Conservation (phyloP, 1,140 invertebrate species). For the Drosophila carrolli region DNA sequence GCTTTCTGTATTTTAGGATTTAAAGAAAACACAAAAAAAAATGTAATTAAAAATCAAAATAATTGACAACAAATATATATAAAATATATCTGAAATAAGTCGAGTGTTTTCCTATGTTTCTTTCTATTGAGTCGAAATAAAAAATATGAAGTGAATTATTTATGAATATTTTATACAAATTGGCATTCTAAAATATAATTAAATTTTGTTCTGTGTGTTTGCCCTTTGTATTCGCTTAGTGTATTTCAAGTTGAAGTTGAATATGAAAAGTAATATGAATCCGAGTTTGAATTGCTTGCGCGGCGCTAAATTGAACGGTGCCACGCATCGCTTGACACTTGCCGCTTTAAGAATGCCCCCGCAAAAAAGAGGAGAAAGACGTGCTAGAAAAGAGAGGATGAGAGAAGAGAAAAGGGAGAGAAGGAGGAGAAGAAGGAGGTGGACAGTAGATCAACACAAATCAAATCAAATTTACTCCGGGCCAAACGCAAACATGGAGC, state of each 20-base stretch:
- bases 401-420: background rate
- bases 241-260: constrained; percentile 11
- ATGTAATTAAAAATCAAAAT: background rate
- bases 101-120: too few relatives aligned
- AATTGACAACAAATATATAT: background rate
- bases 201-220: constrained; percentile 7
- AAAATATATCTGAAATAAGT: too few relatives aligned
- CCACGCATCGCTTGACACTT: constrained; percentile 52
- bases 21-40: too few relatives aligned
- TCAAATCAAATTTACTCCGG: constrained; percentile 38
- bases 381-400: background rate
- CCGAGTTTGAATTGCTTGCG: constrained; percentile 54
- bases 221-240: constrained; percentile 15
- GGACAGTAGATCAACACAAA: constrained; percentile 22
- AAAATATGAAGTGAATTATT: too few relatives aligned
- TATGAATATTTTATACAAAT: too few relatives aligned
- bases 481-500: constrained; percentile 42
- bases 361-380: constrained; percentile 27
- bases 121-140: too few relatives aligned
- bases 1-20: too few relatives aligned
- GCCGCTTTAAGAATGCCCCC: constrained; percentile 43
- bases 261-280: constrained; percentile 33
- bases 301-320: constrained; percentile 51
- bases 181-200: too few relatives aligned
- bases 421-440: background rate